These are phyloP conservation scores for Lipotes vexillifer DNA, from an alignment of 2,113 vertebrate genomes.

Conservation along the genomic window DNA sequence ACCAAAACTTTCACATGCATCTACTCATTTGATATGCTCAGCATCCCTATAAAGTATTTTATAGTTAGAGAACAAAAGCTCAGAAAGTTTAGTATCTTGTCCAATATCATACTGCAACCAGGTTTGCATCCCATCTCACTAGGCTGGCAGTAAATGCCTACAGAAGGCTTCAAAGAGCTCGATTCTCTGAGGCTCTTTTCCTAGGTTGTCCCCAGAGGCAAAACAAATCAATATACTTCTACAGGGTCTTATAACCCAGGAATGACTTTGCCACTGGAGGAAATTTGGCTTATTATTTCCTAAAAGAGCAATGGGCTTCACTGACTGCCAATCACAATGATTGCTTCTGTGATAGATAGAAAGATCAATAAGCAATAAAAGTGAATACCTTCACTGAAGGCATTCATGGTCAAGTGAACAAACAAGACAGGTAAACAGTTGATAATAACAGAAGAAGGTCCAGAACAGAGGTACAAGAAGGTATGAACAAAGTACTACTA, in stretches of 20 bases:
- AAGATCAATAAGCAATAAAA: neutral
- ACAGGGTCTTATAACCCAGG: neutral
- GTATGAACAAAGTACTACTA: fast-evolving
- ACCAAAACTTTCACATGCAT: neutral
- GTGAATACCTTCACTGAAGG: neutral
- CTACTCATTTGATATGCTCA: neutral
- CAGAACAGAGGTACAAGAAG: neutral
- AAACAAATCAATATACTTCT: neutral
- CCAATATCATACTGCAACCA: neutral
- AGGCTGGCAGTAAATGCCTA: neutral
- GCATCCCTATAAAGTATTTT: neutral
- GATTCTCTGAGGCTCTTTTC: neutral
- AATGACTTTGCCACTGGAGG: neutral
- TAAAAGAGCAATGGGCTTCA: neutral
- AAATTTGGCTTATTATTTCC: neutral
- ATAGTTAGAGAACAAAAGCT: neutral
- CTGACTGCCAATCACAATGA: neutral
- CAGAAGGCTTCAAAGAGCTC: neutral
- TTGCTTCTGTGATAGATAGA: neutral
- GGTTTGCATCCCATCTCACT: neutral
- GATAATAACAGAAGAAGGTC: neutral
- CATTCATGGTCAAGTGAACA: neutral
- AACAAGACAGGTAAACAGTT: neutral
- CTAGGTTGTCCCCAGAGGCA: neutral
- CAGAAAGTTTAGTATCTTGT: neutral